Percentiles rank a stretch among this genome's conserved stretches.
Evolutionary conservation across 2,113 vertebrate species (phyloP).

Genomic region (Paramisgurnus dabryanus): DNA sequence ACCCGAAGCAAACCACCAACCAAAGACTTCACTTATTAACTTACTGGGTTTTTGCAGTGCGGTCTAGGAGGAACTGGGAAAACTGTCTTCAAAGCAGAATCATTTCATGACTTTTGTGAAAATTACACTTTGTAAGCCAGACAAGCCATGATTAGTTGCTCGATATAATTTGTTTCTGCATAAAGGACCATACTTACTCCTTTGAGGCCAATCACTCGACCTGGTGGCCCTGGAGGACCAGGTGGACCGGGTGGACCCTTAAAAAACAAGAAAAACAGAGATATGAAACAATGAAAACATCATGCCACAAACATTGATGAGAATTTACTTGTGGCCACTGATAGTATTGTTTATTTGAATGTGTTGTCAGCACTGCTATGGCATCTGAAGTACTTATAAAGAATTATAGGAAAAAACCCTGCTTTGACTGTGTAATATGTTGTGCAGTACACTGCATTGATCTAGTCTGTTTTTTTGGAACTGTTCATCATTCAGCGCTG

Average conservation of each 20-base stretch:
- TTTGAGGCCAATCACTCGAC: conserved; percentile 81
- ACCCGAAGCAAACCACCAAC: conserved; percentile 58
- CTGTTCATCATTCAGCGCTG: no score
- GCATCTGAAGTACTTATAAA: no score
- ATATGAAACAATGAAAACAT: neutral
- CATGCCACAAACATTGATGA: neutral
- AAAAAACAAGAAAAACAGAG: conserved; percentile 19
- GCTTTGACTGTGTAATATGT: no score
- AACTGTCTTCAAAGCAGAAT: conserved; percentile 81
- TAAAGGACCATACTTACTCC: conserved; percentile 79
- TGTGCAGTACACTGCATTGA: no score
- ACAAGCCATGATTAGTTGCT: neutral
- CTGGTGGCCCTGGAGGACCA: conserved; percentile 83
- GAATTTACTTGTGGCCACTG: no score
- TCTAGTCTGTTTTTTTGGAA: no score
- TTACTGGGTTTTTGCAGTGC: conserved; percentile 93
- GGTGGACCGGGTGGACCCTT: conserved; percentile 87
- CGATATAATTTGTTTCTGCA: neutral
- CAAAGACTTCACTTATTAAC: conserved; percentile 65
- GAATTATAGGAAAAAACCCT: no score
- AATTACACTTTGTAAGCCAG: neutral
- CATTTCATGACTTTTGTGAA: neutral
- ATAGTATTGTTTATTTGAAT: neutral
- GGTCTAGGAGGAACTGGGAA: conserved; percentile 86
- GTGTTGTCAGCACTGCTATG: neutral